Conservation (phyloP, 2,113 vertebrate species). For the Aspidoscelis tigris region DNA sequence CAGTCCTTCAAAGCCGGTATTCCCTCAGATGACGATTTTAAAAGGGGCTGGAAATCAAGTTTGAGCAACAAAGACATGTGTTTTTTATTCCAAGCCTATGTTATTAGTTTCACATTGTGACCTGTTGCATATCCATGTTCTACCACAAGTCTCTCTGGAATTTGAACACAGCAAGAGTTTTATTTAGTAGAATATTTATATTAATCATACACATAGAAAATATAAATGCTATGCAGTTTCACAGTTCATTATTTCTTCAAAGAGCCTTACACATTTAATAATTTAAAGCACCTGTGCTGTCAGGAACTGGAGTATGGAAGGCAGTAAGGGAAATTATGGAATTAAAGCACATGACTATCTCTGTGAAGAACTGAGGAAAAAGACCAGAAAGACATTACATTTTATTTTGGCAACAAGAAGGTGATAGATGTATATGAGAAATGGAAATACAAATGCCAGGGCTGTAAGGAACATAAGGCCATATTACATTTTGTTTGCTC, state of each 20-base stretch:
- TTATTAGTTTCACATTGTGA: slow-evolving; percentile 76
- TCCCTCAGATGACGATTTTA: slow-evolving; percentile 63
- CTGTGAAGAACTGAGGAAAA: slow-evolving; percentile 49
- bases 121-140: slow-evolving; percentile 72
- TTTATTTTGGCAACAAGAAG: neutral
- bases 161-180: slow-evolving; percentile 63
- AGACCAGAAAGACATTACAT: slow-evolving; percentile 42
- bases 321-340: slow-evolving; percentile 66
- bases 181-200: slow-evolving; percentile 66
- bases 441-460: slow-evolving; percentile 51
- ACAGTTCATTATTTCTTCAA: slow-evolving; percentile 55
- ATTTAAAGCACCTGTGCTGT: slow-evolving; percentile 63
- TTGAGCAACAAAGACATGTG: slow-evolving; percentile 71
- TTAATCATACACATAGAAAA: slow-evolving; percentile 62
- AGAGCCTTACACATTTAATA: slow-evolving; percentile 51
- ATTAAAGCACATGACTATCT: slow-evolving; percentile 47
- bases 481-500: neutral
- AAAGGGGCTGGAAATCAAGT: slow-evolving; percentile 67
- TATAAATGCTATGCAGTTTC: slow-evolving; percentile 60
- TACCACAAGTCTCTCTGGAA: slow-evolving; percentile 72
- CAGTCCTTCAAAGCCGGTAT: slow-evolving; percentile 58
- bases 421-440: slow-evolving; percentile 35
- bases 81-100: slow-evolving; percentile 72
- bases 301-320: slow-evolving; percentile 58
- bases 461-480: slow-evolving; percentile 44